Evolutionary conservation across 2,888 invertebrate species (phyloP).

Genomic region (Peribatodes rhomboidaria): DNA sequence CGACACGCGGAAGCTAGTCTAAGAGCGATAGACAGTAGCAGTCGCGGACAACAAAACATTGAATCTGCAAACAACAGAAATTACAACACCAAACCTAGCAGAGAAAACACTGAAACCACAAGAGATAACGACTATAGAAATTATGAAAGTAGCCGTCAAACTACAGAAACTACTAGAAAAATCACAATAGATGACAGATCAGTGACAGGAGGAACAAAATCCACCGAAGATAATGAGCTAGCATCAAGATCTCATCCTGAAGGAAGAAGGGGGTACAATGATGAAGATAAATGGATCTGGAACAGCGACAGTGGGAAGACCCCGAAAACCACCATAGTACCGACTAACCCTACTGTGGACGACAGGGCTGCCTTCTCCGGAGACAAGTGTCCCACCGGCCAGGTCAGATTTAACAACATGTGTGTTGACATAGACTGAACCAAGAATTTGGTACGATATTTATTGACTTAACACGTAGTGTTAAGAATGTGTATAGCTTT

Average conservation of each 20-base stretch:
- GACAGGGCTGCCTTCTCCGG: conserved; percentile 3
- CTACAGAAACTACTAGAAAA: conserved; percentile 15
- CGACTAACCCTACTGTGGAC: not conserved
- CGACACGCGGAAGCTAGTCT: conserved; percentile 8
- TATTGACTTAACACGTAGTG: not conserved
- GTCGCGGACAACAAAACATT: conserved; percentile 6
- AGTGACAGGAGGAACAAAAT: conserved; percentile 28
- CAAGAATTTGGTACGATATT: not conserved
- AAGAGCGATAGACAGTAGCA: conserved; percentile 9
- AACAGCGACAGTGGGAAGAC: not conserved
- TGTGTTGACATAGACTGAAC: conserved; percentile 25
- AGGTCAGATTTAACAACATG: conserved; percentile 5
- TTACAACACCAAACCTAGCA: conserved; percentile 2
- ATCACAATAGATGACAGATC: conserved; percentile 12
- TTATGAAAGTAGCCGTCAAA: conserved; percentile 4
- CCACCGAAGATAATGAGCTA: conserved; percentile 42
- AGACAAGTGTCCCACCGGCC: conserved; percentile 8
- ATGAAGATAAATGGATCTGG: conserved; percentile 49
- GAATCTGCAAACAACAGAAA: conserved; percentile 21
- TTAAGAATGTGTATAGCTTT: conserved; percentile 17
- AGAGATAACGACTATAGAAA: conserved; percentile 6
- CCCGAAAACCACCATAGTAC: not conserved
- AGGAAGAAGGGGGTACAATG: conserved; percentile 10
- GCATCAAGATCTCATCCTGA: conserved; percentile 11
- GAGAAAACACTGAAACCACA: conserved; percentile 12